Evolutionary conservation across 2,797 vertebrate species (phyloP).

Genomic region (Acanthurus tractus): DNA sequence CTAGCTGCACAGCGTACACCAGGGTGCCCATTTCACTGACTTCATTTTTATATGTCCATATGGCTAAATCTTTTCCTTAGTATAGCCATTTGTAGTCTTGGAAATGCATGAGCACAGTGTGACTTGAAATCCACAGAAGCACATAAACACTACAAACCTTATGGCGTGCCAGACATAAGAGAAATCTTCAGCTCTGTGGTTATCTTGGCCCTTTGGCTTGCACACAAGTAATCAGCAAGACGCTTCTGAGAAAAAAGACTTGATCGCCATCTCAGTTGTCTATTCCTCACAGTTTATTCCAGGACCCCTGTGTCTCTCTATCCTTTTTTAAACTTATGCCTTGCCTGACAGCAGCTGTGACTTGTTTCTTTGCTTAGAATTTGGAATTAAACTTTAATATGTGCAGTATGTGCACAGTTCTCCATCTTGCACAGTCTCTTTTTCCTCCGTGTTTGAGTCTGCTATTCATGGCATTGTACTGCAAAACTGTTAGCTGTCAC

Average conservation of each 20-base stretch:
- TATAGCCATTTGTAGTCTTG: slow-evolving; percentile 15
- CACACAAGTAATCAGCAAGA: slow-evolving; percentile 31
- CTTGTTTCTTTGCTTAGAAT: slow-evolving; percentile 24
- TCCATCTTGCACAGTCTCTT: slow-evolving; percentile 2
- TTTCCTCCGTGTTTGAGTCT: neutral
- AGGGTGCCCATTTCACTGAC: slow-evolving; percentile 24
- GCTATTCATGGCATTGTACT: neutral
- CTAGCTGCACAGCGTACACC: slow-evolving; percentile 34
- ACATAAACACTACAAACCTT: slow-evolving; percentile 7
- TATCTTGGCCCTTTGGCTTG: slow-evolving; percentile 26
- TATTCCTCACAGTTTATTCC: slow-evolving; percentile 34
- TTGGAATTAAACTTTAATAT: slow-evolving; percentile 45
- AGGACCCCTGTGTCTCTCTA: slow-evolving; percentile 10
- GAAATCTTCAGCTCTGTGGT: slow-evolving; percentile 8
- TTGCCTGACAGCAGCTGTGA: slow-evolving; percentile 36
- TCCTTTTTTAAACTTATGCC: slow-evolving; percentile 22
- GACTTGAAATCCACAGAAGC: slow-evolving; percentile 22
- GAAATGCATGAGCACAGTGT: slow-evolving; percentile 5
- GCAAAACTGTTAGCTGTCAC: neutral
- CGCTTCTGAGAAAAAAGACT: slow-evolving; percentile 36
- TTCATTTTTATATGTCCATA: slow-evolving; percentile 23
- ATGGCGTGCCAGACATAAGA: slow-evolving; percentile 3
- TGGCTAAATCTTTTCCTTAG: slow-evolving; percentile 8
- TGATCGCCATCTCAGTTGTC: slow-evolving; percentile 25
- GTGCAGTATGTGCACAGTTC: neutral